A percentile compares a stretch with the other conserved stretches of the same genome.
Evolutionary conservation across 1,140 invertebrate genomes (phyloP).

Genomic region (Meloidogyne exigua): DNA sequence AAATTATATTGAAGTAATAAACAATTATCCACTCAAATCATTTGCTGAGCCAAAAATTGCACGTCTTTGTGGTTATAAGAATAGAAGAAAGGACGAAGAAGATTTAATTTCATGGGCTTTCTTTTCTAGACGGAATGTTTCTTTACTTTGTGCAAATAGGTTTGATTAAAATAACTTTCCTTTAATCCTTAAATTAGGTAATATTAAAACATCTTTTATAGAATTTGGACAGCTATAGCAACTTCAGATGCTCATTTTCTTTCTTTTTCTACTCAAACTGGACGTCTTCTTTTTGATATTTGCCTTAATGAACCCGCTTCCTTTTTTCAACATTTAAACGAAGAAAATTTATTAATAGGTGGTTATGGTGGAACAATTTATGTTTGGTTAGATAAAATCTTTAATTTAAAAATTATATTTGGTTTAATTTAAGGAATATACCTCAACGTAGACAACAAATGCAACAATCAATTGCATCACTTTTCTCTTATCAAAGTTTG

Average conservation of each 20-base stretch:
- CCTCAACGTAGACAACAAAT: not conserved
- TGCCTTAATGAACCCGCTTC: conserved; percentile 11
- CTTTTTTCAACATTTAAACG: conserved; percentile 8
- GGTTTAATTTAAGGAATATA: not conserved
- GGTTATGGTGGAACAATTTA: conserved; percentile 8
- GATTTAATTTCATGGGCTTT: not conserved
- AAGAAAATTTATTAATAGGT: conserved; percentile 7
- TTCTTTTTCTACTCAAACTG: conserved; percentile 18
- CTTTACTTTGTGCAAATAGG: conserved; percentile 12
- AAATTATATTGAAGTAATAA: conserved; percentile 26
- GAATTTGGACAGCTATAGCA: conserved; percentile 21
- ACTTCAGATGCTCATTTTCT: conserved; percentile 31
- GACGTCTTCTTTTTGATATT: conserved; percentile 19
- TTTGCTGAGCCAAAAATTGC: not conserved
- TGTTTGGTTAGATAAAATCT: conserved; percentile 3
- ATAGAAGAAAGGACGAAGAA: not conserved
- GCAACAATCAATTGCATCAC: not conserved
- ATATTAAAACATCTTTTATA: not conserved
- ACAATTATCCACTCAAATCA: conserved; percentile 5
- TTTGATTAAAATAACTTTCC: not conserved
- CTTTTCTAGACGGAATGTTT: conserved; percentile 6
- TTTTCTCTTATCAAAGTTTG: conserved; percentile 13
- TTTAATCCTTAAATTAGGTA: too few species aligned
- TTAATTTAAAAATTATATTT: not conserved
- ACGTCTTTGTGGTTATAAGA: not conserved